A percentile compares a stretch with the other conserved stretches of the same genome.
phyloP scores from a whole-genome alignment of 2,888 invertebrate genomes.

The Aphidius colemani region DNA sequence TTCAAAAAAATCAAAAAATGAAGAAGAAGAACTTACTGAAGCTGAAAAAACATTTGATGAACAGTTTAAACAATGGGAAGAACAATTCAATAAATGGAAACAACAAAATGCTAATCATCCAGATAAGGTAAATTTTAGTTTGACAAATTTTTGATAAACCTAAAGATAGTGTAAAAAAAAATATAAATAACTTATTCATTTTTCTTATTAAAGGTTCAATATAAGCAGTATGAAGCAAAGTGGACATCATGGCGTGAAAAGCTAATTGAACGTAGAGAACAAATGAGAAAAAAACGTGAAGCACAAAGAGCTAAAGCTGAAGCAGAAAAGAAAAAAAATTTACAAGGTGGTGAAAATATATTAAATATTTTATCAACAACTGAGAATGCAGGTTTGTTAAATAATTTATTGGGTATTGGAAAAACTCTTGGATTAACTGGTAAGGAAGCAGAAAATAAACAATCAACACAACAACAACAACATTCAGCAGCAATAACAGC shows the following conservation, averaged over 20 bases:
- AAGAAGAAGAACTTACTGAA: slow-evolving; percentile 61
- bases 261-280: slow-evolving; percentile 77
- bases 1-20: slow-evolving; percentile 53
- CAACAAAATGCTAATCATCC: slow-evolving; percentile 90
- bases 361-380: slow-evolving; percentile 54
- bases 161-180: background rate
- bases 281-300: slow-evolving; percentile 74
- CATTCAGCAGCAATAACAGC: slow-evolving; percentile 23
- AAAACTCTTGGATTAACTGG: slow-evolving; percentile 55
- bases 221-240: slow-evolving; percentile 83
- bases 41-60: slow-evolving; percentile 86
- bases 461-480: slow-evolving; percentile 19
- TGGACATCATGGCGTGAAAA: slow-evolving; percentile 85
- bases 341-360: slow-evolving; percentile 55
- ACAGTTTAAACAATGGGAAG: slow-evolving; percentile 90
- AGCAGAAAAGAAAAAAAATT: slow-evolving; percentile 50
- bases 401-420: slow-evolving; percentile 56
- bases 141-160: background rate
- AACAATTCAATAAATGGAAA: slow-evolving; percentile 90
- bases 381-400: slow-evolving; percentile 56
- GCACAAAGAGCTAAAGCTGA: slow-evolving; percentile 53
- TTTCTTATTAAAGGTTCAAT: slow-evolving; percentile 63
- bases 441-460: slow-evolving; percentile 42
- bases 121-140: slow-evolving; percentile 68
- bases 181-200: background rate